Conservation (phyloP, 2,113 vertebrate genomes). For the Heterotis niloticus region DNA sequence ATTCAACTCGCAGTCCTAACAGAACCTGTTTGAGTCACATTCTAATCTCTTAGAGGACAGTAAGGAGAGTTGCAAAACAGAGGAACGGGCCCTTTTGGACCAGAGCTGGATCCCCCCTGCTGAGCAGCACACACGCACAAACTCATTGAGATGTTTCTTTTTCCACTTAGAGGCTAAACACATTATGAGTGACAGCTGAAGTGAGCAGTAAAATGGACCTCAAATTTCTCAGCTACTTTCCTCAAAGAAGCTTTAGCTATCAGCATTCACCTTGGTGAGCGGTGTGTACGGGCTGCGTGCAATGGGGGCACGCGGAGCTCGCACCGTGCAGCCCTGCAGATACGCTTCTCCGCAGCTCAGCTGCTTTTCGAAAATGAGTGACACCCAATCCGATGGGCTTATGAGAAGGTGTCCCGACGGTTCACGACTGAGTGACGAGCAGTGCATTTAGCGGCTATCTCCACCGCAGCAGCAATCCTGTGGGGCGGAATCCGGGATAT, state of each 20-base stretch:
- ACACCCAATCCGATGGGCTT: slow-evolving; percentile 44
- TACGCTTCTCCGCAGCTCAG: background rate
- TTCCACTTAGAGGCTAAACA: no score
- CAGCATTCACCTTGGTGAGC: background rate
- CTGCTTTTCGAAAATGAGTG: background rate
- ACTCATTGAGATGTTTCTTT: no score
- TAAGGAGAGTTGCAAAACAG: no score
- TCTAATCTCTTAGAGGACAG: no score
- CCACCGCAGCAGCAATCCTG: slow-evolving; percentile 38
- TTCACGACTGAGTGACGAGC: slow-evolving; percentile 47
- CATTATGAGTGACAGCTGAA: no score
- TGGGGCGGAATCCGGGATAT: slow-evolving; percentile 31
- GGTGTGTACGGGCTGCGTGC: background rate
- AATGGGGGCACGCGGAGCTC: background rate
- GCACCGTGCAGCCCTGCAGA: background rate
- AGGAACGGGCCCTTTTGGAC: no score
- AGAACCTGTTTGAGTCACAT: no score
- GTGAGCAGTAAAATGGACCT: no score
- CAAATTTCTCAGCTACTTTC: background rate
- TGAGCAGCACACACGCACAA: no score
- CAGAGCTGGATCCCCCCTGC: no score
- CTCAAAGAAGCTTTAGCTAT: background rate
- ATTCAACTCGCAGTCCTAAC: no score
- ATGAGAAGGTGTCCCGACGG: slow-evolving; percentile 39
- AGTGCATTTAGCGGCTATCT: slow-evolving; percentile 48